Percentiles rank a stretch among this genome's conserved stretches.
These are phyloP conservation scores for Centrocercus urophasianus DNA, from an alignment of 2,113 vertebrate genomes.

Conservation along the genomic window DNA sequence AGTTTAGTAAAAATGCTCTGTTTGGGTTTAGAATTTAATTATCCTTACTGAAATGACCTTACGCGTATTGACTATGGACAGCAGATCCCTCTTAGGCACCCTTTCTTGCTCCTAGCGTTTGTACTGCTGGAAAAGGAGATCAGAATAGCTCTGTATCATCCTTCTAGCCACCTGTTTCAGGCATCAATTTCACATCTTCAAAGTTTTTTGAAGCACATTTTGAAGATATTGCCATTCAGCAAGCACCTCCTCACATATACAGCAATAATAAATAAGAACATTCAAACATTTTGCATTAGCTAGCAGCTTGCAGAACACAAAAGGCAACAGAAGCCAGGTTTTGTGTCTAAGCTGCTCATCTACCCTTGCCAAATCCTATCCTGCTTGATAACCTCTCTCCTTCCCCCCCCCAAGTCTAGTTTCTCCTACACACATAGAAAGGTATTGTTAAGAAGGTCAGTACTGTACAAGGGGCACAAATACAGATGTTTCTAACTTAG, in stretches of 20 bases:
- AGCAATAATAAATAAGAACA: background rate
- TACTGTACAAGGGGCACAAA: background rate
- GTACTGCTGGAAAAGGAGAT: background rate
- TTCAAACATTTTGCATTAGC: background rate
- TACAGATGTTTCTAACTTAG: background rate
- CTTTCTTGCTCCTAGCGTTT: background rate
- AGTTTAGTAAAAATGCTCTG: background rate
- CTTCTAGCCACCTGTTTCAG: background rate
- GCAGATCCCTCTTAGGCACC: background rate
- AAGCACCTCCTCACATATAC: rapidly evolving
- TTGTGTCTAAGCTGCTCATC: background rate
- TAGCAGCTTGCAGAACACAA: rapidly evolving
- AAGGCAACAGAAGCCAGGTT: background rate
- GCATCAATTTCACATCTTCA: background rate
- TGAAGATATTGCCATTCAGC: background rate
- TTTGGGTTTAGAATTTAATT: background rate
- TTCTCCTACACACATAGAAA: background rate
- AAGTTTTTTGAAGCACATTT: background rate
- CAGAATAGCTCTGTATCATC: background rate
- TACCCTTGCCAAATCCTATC: background rate
- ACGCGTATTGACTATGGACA: background rate
- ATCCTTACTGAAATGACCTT: background rate
- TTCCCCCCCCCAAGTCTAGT: background rate
- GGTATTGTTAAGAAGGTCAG: background rate
- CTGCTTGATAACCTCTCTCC: background rate